Conservation (phyloP, 2,888 invertebrate species). For the Tuta absoluta region DNA sequence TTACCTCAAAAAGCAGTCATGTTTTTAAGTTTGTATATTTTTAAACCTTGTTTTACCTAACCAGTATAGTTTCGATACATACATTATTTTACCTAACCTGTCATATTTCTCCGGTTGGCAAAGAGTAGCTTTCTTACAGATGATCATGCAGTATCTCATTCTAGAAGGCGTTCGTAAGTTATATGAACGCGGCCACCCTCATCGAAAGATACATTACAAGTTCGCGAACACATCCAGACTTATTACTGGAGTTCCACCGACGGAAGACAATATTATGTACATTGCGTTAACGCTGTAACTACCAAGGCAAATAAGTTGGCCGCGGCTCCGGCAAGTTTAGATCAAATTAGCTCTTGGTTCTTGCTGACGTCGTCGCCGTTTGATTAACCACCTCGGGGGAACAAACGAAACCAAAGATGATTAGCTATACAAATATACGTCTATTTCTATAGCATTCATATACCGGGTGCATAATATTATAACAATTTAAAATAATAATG, state of each 20-base stretch:
- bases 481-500: too few species aligned
- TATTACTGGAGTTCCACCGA: slow-evolving; percentile 47
- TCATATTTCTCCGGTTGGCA: too few species aligned
- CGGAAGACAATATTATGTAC: slow-evolving; percentile 57
- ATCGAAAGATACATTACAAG: slow-evolving; percentile 19
- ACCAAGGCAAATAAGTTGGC: slow-evolving; percentile 64
- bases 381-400: slow-evolving; percentile 56
- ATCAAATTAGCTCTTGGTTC: slow-evolving; percentile 72
- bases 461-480: too few species aligned
- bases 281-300: slow-evolving; percentile 67
- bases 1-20: too few species aligned
- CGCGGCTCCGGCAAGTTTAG: slow-evolving; percentile 62
- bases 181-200: neutral
- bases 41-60: too few species aligned
- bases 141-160: neutral
- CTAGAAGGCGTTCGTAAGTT: neutral
- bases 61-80: too few species aligned
- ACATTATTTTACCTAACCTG: too few species aligned
- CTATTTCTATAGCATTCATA: too few species aligned
- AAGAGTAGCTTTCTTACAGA: too few species aligned
- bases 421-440: slow-evolving; percentile 9
- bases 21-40: too few species aligned
- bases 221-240: slow-evolving; percentile 40
- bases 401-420: slow-evolving; percentile 19
- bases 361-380: slow-evolving; percentile 60